Evolutionary conservation across 2,888 invertebrate genomes (phyloP).

Genomic region (Diachrysia chrysitis): DNA sequence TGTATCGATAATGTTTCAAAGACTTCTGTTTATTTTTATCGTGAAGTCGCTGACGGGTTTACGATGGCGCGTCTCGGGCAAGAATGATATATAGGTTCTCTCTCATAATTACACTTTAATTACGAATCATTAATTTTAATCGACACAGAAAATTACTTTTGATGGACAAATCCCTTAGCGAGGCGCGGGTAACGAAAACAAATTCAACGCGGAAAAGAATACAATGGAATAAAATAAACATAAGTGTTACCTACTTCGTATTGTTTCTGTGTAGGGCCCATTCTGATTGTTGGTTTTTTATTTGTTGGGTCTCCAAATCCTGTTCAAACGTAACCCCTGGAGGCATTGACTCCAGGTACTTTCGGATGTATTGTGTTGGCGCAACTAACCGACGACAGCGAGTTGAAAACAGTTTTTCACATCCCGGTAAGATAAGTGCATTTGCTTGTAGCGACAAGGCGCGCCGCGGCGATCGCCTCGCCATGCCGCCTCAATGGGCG

Average conservation of each 20-base stretch:
- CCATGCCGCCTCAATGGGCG: conserved; percentile 82
- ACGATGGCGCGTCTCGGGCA: conserved; percentile 67
- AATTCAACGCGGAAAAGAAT: conserved; percentile 61
- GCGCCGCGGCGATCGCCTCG: conserved; percentile 81
- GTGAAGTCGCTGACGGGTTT: conserved; percentile 73
- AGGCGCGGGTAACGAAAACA: conserved; percentile 56
- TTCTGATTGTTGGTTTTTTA: conserved; percentile 76
- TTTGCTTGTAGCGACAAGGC: conserved; percentile 88
- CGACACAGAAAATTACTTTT: conserved; percentile 54
- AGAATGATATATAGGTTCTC: conserved; percentile 67
- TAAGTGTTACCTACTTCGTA: conserved; percentile 71
- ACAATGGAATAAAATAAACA: conserved; percentile 72
- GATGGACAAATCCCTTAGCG: conserved; percentile 45
- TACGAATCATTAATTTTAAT: conserved; percentile 62
- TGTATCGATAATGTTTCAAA: conserved; percentile 83
- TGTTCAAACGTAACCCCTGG: conserved; percentile 78
- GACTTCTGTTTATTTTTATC: conserved; percentile 84
- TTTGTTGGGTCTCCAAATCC: conserved; percentile 78
- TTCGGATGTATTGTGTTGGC: conserved; percentile 78
- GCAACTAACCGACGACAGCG: conserved; percentile 84
- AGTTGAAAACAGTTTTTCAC: conserved; percentile 85
- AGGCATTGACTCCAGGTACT: conserved; percentile 80
- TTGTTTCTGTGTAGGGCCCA: conserved; percentile 77
- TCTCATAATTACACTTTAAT: conserved; percentile 72
- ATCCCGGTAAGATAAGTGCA: conserved; percentile 88